Conservation (phyloP, 1,140 invertebrate species). For the Heliconius hewitsoni region DNA sequence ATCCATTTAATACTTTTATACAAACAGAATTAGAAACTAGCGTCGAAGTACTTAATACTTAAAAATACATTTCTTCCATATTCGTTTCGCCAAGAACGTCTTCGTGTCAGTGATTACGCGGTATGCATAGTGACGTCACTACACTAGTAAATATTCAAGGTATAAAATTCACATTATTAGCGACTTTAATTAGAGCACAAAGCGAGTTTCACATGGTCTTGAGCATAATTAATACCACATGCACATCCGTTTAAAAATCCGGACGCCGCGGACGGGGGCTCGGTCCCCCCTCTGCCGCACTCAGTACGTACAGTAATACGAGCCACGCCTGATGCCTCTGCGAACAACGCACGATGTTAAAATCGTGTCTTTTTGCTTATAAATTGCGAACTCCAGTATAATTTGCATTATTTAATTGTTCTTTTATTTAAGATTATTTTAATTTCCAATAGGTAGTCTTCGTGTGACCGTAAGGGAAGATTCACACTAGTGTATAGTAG, state of each 20-base stretch:
- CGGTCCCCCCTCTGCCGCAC: conserved; percentile 63
- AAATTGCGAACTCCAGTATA: not conserved
- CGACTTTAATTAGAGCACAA: not conserved
- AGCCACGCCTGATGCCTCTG: conserved; percentile 70
- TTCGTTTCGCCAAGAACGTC: not conserved
- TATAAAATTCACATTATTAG: conserved; percentile 9
- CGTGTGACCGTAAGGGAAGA: too few species aligned
- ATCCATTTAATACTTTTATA: conserved; percentile 5
- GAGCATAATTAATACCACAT: conserved; percentile 46
- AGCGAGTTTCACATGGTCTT: conserved; percentile 29
- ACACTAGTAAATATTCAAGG: not conserved
- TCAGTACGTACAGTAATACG: conserved; percentile 73
- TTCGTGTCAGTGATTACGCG: not conserved
- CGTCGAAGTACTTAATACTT: not conserved
- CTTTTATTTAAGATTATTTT: not conserved
- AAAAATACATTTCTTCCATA: not conserved
- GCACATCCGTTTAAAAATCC: conserved; percentile 47
- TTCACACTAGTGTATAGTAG: too few species aligned
- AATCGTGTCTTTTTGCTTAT: conserved; percentile 22
- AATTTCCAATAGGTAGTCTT: not conserved
- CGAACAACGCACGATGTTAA: conserved; percentile 64
- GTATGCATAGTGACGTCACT: not conserved
- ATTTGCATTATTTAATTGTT: not conserved
- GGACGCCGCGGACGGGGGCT: conserved; percentile 45
- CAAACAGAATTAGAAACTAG: not conserved